Evolutionary conservation across 2,797 vertebrate species (phyloP).

Genomic region (Dendrocincla fuliginosa): DNA sequence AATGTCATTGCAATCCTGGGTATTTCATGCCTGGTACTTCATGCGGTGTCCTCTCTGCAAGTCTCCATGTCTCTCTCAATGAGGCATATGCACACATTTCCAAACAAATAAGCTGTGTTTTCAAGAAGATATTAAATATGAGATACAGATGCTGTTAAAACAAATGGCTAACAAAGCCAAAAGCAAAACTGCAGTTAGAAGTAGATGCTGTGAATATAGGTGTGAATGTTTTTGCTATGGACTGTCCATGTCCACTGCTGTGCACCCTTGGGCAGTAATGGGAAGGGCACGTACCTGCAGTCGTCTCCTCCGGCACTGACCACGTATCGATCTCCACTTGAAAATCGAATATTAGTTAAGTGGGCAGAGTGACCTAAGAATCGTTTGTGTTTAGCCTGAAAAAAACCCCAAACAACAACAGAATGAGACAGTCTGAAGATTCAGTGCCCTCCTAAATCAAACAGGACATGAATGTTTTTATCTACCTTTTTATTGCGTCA

Average conservation of each 20-base stretch:
- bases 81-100: conserved; percentile 92
- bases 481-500: neutral
- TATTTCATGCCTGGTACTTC: conserved; percentile 60
- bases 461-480: neutral
- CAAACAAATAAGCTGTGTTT: conserved; percentile 93
- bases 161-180: neutral
- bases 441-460: neutral
- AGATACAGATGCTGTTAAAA: neutral
- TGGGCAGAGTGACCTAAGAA: conserved; percentile 97
- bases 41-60: conserved; percentile 51
- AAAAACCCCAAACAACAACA: neutral
- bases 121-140: conserved; percentile 7
- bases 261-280: neutral
- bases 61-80: conserved; percentile 77
- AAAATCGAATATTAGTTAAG: conserved; percentile 94
- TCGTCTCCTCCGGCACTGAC: conserved; percentile 96
- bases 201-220: neutral
- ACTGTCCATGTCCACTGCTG: neutral
- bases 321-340: conserved; percentile 89
- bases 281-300: conserved; percentile 84
- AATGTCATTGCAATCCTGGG: conserved; percentile 50
- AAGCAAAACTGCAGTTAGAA: neutral
- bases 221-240: neutral
- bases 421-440: neutral
- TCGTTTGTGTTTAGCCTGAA: conserved; percentile 96